These are phyloP conservation scores for Heliconius melpomene DNA, from an alignment of 1,140 invertebrate genomes.

Conservation along the genomic window DNA sequence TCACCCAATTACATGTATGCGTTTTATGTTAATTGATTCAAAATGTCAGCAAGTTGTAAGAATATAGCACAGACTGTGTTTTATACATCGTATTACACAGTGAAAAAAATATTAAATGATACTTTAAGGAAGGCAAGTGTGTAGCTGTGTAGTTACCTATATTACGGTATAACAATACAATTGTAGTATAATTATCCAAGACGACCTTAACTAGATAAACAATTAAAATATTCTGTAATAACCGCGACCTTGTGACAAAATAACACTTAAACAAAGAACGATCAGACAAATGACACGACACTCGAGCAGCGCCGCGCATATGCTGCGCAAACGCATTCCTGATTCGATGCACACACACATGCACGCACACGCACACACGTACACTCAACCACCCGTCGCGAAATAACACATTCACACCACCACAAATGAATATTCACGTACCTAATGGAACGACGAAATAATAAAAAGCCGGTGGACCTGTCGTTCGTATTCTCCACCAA, in stretches of 20 bases:
- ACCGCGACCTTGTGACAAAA: conserved; percentile 54
- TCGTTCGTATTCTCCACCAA: conserved; percentile 35
- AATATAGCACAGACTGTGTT: neutral
- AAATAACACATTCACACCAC: conserved; percentile 39
- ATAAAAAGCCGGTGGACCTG: conserved; percentile 26
- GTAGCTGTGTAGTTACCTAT: too few species aligned
- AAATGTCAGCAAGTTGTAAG: neutral
- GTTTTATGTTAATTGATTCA: conserved; percentile 22
- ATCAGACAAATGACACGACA: conserved; percentile 49
- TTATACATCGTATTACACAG: neutral
- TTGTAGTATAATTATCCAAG: neutral
- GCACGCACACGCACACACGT: conserved; percentile 29
- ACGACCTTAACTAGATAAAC: conserved; percentile 13
- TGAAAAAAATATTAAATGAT: neutral
- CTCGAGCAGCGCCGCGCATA: conserved; percentile 46
- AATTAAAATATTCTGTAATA: conserved; percentile 39
- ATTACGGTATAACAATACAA: too few species aligned
- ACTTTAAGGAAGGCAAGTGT: too few species aligned
- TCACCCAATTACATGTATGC: conserved; percentile 30
- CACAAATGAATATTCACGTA: conserved; percentile 47
- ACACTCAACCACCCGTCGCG: conserved; percentile 34
- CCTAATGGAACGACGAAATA: conserved; percentile 41
- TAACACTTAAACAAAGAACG: conserved; percentile 57
- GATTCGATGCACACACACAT: conserved; percentile 57
- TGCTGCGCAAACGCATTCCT: conserved; percentile 70